Evolutionary conservation across 2,888 invertebrate genomes (phyloP).

Genomic region (Drosophila fulvimacula): DNA sequence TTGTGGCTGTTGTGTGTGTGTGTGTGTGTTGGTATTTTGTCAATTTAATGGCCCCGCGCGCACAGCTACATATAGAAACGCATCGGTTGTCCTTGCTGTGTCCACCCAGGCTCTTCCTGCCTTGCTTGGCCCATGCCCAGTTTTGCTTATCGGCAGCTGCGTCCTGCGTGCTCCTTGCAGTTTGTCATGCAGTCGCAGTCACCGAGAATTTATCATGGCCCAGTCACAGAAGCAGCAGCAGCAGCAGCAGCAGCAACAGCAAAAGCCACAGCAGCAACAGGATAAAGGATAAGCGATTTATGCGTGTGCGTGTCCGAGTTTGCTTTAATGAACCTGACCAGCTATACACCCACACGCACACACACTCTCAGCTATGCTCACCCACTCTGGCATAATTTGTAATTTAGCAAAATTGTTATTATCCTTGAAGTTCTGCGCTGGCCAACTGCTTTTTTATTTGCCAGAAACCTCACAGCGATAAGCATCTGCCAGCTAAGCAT

Average conservation of each 20-base stretch:
- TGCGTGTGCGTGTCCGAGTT: constrained; percentile 67
- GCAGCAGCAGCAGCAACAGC: constrained; percentile 23
- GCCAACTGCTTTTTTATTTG: constrained; percentile 63
- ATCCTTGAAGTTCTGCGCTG: constrained; percentile 49
- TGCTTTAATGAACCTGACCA: constrained; percentile 69
- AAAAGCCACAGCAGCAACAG: constrained; percentile 59
- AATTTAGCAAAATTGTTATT: constrained; percentile 78
- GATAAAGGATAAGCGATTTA: constrained; percentile 78
- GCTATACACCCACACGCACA: background rate
- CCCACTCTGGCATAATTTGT: constrained; percentile 62
- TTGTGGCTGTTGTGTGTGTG: constrained; percentile 39
- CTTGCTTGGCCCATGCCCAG: constrained; percentile 29
- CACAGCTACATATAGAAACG: constrained; percentile 50
- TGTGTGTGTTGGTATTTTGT: constrained; percentile 76
- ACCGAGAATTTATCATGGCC: constrained; percentile 81
- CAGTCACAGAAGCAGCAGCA: constrained; percentile 29
- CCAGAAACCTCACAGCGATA: constrained; percentile 47
- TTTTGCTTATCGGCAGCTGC: constrained; percentile 71
- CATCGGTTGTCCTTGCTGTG: constrained; percentile 42
- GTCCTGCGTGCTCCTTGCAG: constrained; percentile 78
- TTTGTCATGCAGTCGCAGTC: constrained; percentile 77
- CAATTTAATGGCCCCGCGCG: constrained; percentile 76
- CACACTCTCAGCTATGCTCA: background rate
- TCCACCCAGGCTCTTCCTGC: background rate
- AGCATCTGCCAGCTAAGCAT: constrained; percentile 43